Percentiles rank a stretch among this genome's conserved stretches.
Evolutionary conservation across 2,888 invertebrate species (phyloP).

Genomic region (Sinohyriopsis cumingii): DNA sequence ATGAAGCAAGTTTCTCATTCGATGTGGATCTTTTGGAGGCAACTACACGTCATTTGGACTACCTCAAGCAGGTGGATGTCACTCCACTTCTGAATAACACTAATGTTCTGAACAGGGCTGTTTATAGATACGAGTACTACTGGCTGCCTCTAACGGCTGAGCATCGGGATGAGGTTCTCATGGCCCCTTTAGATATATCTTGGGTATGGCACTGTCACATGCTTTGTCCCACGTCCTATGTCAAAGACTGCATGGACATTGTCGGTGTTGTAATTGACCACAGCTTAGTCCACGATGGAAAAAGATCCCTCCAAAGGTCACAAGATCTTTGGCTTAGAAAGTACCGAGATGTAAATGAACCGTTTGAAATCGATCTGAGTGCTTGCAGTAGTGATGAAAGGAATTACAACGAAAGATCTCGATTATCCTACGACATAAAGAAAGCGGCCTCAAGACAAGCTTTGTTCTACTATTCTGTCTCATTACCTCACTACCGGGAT

Average conservation of each 20-base stretch:
- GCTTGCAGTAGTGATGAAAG: not conserved
- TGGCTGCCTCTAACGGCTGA: slow-evolving; percentile 73
- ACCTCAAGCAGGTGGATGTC: slow-evolving; percentile 51
- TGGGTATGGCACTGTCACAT: slow-evolving; percentile 74
- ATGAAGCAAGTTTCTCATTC: slow-evolving; percentile 8
- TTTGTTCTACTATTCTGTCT: slow-evolving; percentile 73
- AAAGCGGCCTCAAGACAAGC: slow-evolving; percentile 70
- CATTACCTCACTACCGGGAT: slow-evolving; percentile 73
- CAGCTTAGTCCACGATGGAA: slow-evolving; percentile 46
- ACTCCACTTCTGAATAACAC: slow-evolving; percentile 51
- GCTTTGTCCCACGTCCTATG: slow-evolving; percentile 63
- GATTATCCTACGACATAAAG: slow-evolving; percentile 69
- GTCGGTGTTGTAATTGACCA: slow-evolving; percentile 69
- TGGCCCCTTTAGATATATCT: slow-evolving; percentile 73
- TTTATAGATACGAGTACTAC: slow-evolving; percentile 72
- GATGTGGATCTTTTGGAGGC: slow-evolving; percentile 16
- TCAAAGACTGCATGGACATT: slow-evolving; percentile 51
- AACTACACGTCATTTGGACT: slow-evolving; percentile 40
- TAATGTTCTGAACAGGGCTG: slow-evolving; percentile 67
- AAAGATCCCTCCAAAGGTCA: slow-evolving; percentile 28
- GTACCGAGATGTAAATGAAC: slow-evolving; percentile 40
- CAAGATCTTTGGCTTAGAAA: slow-evolving; percentile 43
- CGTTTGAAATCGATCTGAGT: slow-evolving; percentile 38
- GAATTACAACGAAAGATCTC: slow-evolving; percentile 9
- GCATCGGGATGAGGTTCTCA: slow-evolving; percentile 56